Evolutionary conservation across 1,140 invertebrate genomes (phyloP).

Genomic region (Oppia nitens): DNA sequence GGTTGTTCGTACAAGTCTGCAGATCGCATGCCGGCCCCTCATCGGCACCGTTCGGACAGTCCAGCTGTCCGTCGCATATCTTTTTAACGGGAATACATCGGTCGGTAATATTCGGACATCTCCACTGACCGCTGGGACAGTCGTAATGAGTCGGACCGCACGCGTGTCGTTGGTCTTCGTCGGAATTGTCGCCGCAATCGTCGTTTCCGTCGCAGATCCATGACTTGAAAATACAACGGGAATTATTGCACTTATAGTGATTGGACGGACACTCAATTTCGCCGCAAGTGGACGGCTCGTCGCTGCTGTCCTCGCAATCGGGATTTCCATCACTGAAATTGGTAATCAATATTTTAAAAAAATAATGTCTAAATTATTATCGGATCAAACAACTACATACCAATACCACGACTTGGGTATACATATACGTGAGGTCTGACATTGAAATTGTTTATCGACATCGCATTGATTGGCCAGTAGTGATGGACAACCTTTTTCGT

Average conservation of each 20-base stretch:
- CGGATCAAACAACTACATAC: background rate
- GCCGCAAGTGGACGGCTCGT: constrained; percentile 70
- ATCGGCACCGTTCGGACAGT: constrained; percentile 79
- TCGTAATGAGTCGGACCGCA: constrained; percentile 24
- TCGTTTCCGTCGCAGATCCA: constrained; percentile 90
- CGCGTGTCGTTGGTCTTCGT: constrained; percentile 50
- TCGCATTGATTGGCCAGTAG: constrained; percentile 64
- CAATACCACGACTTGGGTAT: constrained; percentile 81
- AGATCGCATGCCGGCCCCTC: constrained; percentile 63
- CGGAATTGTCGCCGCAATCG: constrained; percentile 84
- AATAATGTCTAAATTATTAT: background rate
- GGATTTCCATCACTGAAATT: constrained; percentile 70
- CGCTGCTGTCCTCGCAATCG: constrained; percentile 80
- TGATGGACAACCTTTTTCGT: constrained; percentile 59
- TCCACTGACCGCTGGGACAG: constrained; percentile 25
- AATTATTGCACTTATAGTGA: constrained; percentile 44
- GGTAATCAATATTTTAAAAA: background rate
- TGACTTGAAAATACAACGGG: constrained; percentile 73
- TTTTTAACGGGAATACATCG: constrained; percentile 36
- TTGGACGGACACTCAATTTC: constrained; percentile 28
- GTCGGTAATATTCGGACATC: constrained; percentile 27
- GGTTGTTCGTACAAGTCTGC: background rate
- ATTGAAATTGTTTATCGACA: constrained; percentile 72
- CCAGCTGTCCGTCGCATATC: constrained; percentile 64
- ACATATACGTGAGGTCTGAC: constrained; percentile 62